Evolutionary conservation across 2,888 invertebrate species (phyloP).

Genomic region (Eurytoma californica): DNA sequence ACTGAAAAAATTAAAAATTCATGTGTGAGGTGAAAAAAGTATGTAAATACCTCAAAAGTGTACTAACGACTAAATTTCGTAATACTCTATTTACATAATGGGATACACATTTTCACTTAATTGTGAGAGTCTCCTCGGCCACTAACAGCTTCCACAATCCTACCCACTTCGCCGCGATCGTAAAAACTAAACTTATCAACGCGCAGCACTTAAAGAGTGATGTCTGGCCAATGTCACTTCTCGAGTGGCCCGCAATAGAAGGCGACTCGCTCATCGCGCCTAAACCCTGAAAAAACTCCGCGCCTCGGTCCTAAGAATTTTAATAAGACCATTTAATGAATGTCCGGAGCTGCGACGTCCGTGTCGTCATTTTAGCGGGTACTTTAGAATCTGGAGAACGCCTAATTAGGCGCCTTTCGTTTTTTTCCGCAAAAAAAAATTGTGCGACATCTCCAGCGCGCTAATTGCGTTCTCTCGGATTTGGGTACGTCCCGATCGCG

Average conservation of each 20-base stretch:
- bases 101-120: no score
- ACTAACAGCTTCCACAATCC: no score
- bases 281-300: not conserved
- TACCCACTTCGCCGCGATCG: not conserved
- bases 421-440: not conserved
- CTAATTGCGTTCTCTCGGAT: slow-evolving; percentile 15
- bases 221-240: slow-evolving; percentile 37
- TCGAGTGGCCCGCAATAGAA: slow-evolving; percentile 13
- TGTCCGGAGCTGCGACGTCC: slow-evolving; percentile 61
- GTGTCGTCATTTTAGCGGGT: not conserved
- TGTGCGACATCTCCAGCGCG: not conserved
- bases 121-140: no score
- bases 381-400: not conserved
- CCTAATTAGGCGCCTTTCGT: not conserved
- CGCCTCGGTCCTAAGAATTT: slow-evolving; percentile 30
- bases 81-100: no score
- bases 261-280: not conserved
- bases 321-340: slow-evolving; percentile 46
- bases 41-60: no score
- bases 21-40: no score
- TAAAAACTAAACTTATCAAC: slow-evolving; percentile 21
- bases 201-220: slow-evolving; percentile 17
- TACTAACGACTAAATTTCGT: no score
- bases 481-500: slow-evolving; percentile 1
- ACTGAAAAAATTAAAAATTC: no score